Conservation (phyloP, 2,113 vertebrate species). For the Narcine bancroftii region DNA sequence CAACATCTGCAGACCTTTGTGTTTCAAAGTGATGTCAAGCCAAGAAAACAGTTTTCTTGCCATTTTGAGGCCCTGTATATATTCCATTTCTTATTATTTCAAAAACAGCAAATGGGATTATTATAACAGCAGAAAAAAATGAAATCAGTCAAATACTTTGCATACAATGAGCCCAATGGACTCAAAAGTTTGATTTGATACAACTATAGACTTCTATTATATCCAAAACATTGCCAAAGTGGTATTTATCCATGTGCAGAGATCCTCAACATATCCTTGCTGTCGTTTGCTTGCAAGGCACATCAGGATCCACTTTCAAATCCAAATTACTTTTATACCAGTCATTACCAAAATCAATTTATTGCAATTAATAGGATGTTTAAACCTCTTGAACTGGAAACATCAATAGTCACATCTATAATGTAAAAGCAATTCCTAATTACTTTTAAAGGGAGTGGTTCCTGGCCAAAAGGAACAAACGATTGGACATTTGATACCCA, state of each 20-base stretch:
- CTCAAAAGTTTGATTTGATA: neutral
- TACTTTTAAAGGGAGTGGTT: neutral
- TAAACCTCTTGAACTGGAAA: neutral
- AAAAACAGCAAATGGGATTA: neutral
- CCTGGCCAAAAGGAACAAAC: neutral
- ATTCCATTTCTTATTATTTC: neutral
- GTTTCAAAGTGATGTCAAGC: neutral
- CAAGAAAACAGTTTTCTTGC: neutral
- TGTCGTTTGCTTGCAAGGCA: neutral
- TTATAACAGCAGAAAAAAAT: neutral
- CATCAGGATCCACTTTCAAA: neutral
- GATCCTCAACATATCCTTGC: neutral
- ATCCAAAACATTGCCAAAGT: neutral
- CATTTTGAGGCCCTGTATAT: neutral
- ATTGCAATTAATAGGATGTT: neutral
- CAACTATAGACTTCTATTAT: neutral
- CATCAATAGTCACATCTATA: neutral
- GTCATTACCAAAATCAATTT: neutral
- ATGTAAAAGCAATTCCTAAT: neutral
- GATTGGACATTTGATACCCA: neutral
- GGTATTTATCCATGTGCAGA: neutral
- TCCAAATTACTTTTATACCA: neutral
- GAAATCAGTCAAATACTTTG: neutral
- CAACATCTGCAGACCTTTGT: too few species aligned
- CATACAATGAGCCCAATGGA: neutral